Evolutionary conservation across 2,797 vertebrate species (phyloP), one percentile per base, ranked within the genome.

Genomic region (Karalla daura): DNA sequence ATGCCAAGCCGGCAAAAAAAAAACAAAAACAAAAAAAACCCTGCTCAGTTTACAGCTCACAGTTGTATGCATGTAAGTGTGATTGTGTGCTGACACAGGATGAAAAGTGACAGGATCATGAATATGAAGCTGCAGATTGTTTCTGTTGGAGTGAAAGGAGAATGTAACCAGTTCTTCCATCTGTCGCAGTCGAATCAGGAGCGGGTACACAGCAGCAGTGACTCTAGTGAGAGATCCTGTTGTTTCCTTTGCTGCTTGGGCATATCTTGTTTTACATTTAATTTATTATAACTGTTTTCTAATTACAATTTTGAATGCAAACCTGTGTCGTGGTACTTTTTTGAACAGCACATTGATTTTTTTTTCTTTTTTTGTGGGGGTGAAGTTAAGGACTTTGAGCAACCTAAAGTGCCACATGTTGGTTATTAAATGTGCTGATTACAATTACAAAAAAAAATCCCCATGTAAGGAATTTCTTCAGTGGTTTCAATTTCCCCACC

Each of bases 281-380:
- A 94, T 93, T 94, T 93, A 93, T 94, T 92, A 84, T 86, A 73
- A 83, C 56, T 79, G 80, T 86, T 90, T 91, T 89, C 83, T 78
- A 90, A 93, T 87, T 88, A 90, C 82, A 91, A 61, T 46, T 63
- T 71, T 23, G 88, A 88, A 89, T 83, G 81, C 52, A 53, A 3
- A 66, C 49, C 63, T 64, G 60, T 79, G 61, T 84, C 45, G 30
- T 69, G 50, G 63, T 78, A 20, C 46, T 62, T 65, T 72, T 77
- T 70, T 46, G 3, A 53, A 43, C 8, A 23, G 7, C 8, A 44
- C 44, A 28, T 59, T 39, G 50, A n/a, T n/a, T n/a, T n/a, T n/a
- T n/a, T n/a, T n/a, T n/a, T n/a, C n/a, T n/a, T n/a, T n/a, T n/a
- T n/a, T n/a, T n/a, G n/a, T n/a, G n/a, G n/a, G n/a, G n/a, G n/a